phyloP scores from a whole-genome alignment of 2,113 vertebrate genomes.

The Paraplagusia blochii region DNA sequence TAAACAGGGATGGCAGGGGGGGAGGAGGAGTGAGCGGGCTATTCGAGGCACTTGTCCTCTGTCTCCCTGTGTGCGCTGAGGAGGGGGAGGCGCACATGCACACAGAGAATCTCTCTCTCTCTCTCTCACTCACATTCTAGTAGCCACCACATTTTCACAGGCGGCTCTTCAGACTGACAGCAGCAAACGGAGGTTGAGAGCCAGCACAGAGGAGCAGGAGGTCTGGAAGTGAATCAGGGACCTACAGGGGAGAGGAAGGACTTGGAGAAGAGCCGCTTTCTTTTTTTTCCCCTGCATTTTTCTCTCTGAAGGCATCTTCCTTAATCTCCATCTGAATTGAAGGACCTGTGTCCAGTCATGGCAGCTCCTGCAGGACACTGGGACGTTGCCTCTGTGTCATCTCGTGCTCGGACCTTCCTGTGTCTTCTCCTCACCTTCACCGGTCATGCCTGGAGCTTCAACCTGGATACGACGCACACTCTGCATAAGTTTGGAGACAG shows the following conservation, averaged over 20 bases:
- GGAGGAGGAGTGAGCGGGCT: conserved; percentile 73
- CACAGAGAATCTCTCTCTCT: conserved; percentile 48
- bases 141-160: conserved; percentile 64
- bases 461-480: conserved; percentile 84
- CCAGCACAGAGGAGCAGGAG: conserved; percentile 25
- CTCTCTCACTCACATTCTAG: conserved; percentile 39
- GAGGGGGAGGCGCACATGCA: conserved; percentile 62
- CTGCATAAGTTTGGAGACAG: conserved; percentile 83
- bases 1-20: conserved; percentile 33
- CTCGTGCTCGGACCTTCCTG: conserved; percentile 26
- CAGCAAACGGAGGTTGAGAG: conserved; percentile 67
- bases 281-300: conserved; percentile 12
- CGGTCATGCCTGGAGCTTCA: conserved; percentile 73
- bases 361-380: conserved; percentile 51
- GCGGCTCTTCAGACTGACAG: conserved; percentile 73
- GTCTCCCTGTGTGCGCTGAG: conserved; percentile 67
- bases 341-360: conserved; percentile 60
- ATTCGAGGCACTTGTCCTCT: conserved; percentile 81
- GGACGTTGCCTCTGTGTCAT: conserved; percentile 29
- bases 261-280: conserved; percentile 21
- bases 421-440: conserved; percentile 52
- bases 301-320: conserved; percentile 30
- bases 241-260: conserved; percentile 26
- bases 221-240: conserved; percentile 31
- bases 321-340: conserved; percentile 37